A percentile compares a stretch with the other conserved stretches of the same genome.
Conservation (phyloP, 2,113 vertebrate species). For the Dryoscopus gambensis region DNA sequence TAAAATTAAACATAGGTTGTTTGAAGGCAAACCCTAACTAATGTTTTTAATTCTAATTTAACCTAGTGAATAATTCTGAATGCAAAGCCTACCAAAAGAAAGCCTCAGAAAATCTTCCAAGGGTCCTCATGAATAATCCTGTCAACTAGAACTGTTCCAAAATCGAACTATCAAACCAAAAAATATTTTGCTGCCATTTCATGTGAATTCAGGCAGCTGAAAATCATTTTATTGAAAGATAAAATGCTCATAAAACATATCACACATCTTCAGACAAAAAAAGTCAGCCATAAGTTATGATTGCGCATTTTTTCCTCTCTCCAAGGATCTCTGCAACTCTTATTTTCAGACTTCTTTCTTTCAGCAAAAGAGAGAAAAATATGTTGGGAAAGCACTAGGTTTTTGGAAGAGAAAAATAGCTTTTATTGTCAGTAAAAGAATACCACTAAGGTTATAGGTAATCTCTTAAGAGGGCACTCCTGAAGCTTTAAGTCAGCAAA, state of each 20-base stretch:
- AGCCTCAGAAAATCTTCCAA: background rate
- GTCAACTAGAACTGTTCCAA: background rate
- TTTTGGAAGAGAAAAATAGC: background rate
- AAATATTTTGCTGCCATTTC: background rate
- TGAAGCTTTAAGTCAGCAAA: background rate
- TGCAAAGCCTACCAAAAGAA: background rate
- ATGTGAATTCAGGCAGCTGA: background rate
- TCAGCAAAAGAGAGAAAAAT: background rate
- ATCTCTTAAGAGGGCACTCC: background rate
- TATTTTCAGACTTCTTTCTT: background rate
- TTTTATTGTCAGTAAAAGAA: background rate
- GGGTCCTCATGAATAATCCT: background rate
- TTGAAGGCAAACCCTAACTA: background rate
- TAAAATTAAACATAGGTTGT: background rate
- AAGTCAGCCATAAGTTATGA: background rate
- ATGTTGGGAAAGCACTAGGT: background rate
- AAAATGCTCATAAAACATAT: background rate
- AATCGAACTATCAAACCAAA: background rate
- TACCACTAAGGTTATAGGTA: background rate
- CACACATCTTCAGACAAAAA: background rate
- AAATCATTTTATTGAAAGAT: background rate
- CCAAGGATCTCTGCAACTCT: background rate
- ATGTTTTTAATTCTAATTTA: background rate
- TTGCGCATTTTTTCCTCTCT: background rate
- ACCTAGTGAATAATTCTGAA: background rate